Percentiles rank a stretch among this genome's conserved stretches.
Conservation (phyloP, 2,888 invertebrate genomes). For the Pristionchus fissidentatus region DNA sequence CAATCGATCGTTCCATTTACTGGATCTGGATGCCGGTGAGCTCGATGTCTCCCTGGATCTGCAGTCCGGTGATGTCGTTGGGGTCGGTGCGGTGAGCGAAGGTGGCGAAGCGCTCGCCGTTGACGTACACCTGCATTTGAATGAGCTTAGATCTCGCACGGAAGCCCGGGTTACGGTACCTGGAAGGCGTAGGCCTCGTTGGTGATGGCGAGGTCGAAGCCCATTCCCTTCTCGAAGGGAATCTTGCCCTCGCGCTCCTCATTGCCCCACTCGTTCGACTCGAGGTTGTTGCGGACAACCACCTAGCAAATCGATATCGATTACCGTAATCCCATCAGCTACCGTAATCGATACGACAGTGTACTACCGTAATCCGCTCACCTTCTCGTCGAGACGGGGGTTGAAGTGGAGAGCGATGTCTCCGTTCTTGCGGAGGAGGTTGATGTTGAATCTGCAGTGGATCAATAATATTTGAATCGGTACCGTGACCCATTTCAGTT, state of each 20-base stretch:
- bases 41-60: slow-evolving; percentile 74
- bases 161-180: slow-evolving; percentile 50
- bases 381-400: slow-evolving; percentile 71
- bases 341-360: not conserved
- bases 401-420: slow-evolving; percentile 75
- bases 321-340: not conserved
- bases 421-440: slow-evolving; percentile 74
- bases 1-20: slow-evolving; percentile 67
- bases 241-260: slow-evolving; percentile 75
- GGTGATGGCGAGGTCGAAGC: slow-evolving; percentile 73
- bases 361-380: slow-evolving; percentile 16
- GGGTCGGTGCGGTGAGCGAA: slow-evolving; percentile 75
- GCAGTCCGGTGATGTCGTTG: slow-evolving; percentile 74
- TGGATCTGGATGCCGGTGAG: slow-evolving; percentile 73
- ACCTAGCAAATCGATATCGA: slow-evolving; percentile 53
- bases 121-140: slow-evolving; percentile 69
- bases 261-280: slow-evolving; percentile 73
- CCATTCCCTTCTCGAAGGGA: slow-evolving; percentile 74
- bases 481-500: not conserved
- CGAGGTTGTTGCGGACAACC: slow-evolving; percentile 68
- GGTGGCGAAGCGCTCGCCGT: slow-evolving; percentile 75
- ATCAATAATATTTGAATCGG: slow-evolving; percentile 38
- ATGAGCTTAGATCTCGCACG: not conserved
- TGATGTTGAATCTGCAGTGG: slow-evolving; percentile 66
- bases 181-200: slow-evolving; percentile 75